These are phyloP conservation scores for Agrotis clavis DNA, from an alignment of 2,888 invertebrate species.

Conservation along the genomic window DNA sequence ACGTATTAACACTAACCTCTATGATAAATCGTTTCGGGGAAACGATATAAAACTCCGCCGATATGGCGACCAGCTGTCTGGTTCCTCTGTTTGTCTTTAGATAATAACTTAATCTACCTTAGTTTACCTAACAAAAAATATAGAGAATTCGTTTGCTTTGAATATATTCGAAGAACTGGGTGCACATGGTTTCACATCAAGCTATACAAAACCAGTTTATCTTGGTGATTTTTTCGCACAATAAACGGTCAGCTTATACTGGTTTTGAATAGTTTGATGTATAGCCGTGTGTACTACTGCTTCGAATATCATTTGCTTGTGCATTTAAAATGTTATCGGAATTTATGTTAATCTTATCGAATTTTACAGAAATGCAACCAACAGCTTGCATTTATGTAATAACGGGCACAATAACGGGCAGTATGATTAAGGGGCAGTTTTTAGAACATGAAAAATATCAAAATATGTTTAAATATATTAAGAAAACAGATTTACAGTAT, in stretches of 20 bases:
- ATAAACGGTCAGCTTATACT: no score
- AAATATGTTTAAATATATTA: not conserved
- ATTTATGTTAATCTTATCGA: slow-evolving; percentile 4
- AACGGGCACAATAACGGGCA: not conserved
- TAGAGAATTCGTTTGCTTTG: slow-evolving; percentile 5
- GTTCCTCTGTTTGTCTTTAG: slow-evolving; percentile 45
- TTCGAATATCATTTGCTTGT: slow-evolving; percentile 15
- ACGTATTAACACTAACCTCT: slow-evolving; percentile 52
- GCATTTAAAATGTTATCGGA: not conserved
- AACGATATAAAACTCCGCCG: slow-evolving; percentile 54
- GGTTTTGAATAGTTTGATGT: no score
- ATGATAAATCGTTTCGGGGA: slow-evolving; percentile 61
- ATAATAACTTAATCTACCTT: slow-evolving; percentile 56
- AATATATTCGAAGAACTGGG: no score
- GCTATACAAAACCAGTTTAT: no score
- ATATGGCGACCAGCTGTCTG: slow-evolving; percentile 59
- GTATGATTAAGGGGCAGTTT: no score
- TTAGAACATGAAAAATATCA: no score
- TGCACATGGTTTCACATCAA: no score
- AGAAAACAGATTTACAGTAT: not conserved
- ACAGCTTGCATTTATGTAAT: no score
- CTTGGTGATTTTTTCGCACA: no score
- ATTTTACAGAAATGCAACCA: not conserved
- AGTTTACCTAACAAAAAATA: slow-evolving; percentile 29
- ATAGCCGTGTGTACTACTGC: not conserved